Percentiles rank a stretch among this genome's conserved stretches.
Evolutionary conservation across 2,113 vertebrate genomes (phyloP).

Genomic region (Sinosuthora webbiana): DNA sequence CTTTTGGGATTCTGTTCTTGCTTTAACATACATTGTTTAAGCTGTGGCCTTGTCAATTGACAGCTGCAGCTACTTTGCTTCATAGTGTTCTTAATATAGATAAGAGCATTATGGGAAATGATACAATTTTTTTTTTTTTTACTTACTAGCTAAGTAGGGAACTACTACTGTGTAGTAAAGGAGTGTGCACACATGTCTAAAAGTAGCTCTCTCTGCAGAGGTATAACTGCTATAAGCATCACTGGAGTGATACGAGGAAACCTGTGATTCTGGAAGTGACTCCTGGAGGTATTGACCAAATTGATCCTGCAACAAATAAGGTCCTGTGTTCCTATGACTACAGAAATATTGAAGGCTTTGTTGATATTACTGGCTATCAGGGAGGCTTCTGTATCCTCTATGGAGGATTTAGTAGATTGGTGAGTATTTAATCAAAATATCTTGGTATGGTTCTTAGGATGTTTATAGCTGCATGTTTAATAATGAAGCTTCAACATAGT

Average conservation of each 20-base stretch:
- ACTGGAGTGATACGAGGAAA: slow-evolving; percentile 92
- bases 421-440: slow-evolving; percentile 63
- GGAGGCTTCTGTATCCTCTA: slow-evolving; percentile 96
- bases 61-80: background rate
- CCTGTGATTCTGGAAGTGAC: slow-evolving; percentile 92
- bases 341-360: slow-evolving; percentile 96
- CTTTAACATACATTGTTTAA: background rate
- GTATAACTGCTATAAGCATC: slow-evolving; percentile 97
- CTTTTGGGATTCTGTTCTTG: background rate
- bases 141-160: background rate
- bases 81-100: background rate
- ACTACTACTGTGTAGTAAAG: background rate
- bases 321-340: slow-evolving; percentile 98
- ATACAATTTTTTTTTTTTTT: background rate
- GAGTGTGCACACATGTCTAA: background rate
- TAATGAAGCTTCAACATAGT: background rate
- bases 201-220: slow-evolving; percentile 74
- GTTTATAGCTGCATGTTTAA: background rate
- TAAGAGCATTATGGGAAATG: background rate
- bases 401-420: slow-evolving; percentile 95
- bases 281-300: slow-evolving; percentile 96
- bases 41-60: background rate
- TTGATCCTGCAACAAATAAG: slow-evolving; percentile 89
- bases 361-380: slow-evolving; percentile 90
- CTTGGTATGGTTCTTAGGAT: background rate